These are phyloP conservation scores for Carduelis carduelis DNA, from an alignment of 2,797 vertebrate species.

Conservation along the genomic window DNA sequence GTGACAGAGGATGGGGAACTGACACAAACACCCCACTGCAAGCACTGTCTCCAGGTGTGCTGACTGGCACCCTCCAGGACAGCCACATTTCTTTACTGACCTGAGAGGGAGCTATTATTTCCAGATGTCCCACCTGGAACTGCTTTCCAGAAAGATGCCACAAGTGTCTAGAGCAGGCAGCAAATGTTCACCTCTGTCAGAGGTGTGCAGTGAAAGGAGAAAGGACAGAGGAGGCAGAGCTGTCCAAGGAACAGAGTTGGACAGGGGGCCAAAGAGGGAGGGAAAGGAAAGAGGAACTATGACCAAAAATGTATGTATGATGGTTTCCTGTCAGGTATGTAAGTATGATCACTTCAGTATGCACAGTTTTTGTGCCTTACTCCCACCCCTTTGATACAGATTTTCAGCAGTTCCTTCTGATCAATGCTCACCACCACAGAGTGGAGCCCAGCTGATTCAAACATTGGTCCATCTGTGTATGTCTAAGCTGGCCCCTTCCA, in stretches of 20 bases:
- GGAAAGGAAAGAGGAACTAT: not conserved
- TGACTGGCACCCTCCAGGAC: not conserved
- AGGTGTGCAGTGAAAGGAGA: not conserved
- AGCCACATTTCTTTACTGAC: not conserved
- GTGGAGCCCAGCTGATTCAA: not conserved
- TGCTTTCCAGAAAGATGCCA: not conserved
- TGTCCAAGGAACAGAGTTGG: not conserved
- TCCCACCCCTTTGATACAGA: not conserved
- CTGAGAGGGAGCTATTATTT: not conserved
- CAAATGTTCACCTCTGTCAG: not conserved
- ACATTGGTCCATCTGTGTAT: not conserved
- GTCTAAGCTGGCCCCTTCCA: not conserved
- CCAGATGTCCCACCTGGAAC: not conserved
- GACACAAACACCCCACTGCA: not conserved
- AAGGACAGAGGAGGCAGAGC: not conserved
- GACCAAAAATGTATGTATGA: not conserved
- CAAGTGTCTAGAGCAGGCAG: not conserved
- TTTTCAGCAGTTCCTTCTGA: not conserved
- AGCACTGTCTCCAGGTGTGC: not conserved
- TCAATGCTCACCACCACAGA: accelerated
- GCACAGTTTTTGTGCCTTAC: accelerated
- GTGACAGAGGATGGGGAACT: not conserved
- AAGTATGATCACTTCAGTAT: not conserved
- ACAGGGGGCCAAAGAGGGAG: accelerated
- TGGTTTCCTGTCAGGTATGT: not conserved